phyloP scores from a whole-genome alignment of 1,140 invertebrate species.

The Drosophila orena region DNA sequence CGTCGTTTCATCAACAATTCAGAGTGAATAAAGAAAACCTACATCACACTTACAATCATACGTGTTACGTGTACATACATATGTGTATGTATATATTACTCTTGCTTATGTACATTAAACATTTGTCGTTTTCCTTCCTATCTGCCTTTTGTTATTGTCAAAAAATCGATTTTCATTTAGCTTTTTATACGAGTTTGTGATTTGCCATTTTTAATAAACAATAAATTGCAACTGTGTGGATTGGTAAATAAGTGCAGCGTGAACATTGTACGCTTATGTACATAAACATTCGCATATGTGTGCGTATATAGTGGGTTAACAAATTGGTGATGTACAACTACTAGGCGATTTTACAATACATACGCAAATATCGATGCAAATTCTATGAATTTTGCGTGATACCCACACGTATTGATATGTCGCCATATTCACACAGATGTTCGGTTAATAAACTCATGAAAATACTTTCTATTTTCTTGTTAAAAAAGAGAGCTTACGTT shows the following conservation, averaged over 20 bases:
- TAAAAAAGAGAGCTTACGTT: slow-evolving; percentile 1
- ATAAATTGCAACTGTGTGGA: no score
- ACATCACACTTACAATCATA: slow-evolving; percentile 39
- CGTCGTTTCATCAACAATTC: slow-evolving; percentile 20
- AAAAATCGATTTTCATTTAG: slow-evolving; percentile 10
- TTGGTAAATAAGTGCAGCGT: slow-evolving; percentile 6
- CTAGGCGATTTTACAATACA: slow-evolving; percentile 1
- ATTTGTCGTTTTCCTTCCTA: slow-evolving; percentile 35
- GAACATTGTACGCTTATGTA: slow-evolving; percentile 8
- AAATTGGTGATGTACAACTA: slow-evolving; percentile 26
- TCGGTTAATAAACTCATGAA: slow-evolving; percentile 16
- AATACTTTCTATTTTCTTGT: slow-evolving; percentile 25
- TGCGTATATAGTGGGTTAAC: slow-evolving; percentile 29
- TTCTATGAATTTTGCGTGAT: slow-evolving; percentile 6
- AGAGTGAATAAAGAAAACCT: slow-evolving; percentile 37
- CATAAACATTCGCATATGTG: slow-evolving; percentile 15
- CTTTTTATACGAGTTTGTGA: background rate
- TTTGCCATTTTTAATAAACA: background rate
- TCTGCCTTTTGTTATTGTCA: slow-evolving; percentile 6
- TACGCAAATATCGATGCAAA: slow-evolving; percentile 2
- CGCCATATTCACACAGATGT: slow-evolving; percentile 1
- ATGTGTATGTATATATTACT: slow-evolving; percentile 49
- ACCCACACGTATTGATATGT: background rate
- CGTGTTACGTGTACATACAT: slow-evolving; percentile 51
- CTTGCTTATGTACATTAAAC: slow-evolving; percentile 37